A percentile compares a stretch with the other conserved stretches of the same genome.
phyloP scores from a whole-genome alignment of 2,797 vertebrate genomes.

The Hippocampus kuda region DNA sequence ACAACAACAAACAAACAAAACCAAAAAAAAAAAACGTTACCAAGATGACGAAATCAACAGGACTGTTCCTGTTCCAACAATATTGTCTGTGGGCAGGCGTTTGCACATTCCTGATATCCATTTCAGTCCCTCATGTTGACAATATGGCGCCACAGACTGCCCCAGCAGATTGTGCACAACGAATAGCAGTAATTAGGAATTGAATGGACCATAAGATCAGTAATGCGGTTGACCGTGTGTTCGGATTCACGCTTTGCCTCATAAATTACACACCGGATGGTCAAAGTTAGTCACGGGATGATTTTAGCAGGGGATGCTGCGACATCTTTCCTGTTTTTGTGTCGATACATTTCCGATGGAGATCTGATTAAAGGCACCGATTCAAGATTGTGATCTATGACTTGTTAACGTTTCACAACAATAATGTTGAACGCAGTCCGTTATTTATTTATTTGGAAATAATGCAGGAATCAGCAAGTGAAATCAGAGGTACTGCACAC shows the following conservation, averaged over 20 bases:
- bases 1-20: neutral
- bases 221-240: neutral
- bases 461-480: too few species aligned
- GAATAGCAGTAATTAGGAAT: constrained; percentile 3
- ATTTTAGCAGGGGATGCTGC: too few species aligned
- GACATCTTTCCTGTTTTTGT: too few species aligned
- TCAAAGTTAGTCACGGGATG: neutral
- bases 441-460: too few species aligned
- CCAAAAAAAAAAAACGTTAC: too few species aligned
- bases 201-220: neutral
- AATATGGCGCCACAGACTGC: constrained; percentile 22
- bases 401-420: too few species aligned
- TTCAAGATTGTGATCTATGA: too few species aligned
- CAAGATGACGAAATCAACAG: neutral
- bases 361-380: too few species aligned
- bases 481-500: too few species aligned
- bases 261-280: neutral
- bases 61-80: neutral
- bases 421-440: too few species aligned
- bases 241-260: neutral
- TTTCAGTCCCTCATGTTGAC: constrained; percentile 38
- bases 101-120: constrained; percentile 19
- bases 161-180: constrained; percentile 11
- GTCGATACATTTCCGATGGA: too few species aligned
- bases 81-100: constrained; percentile 2